Evolutionary conservation across 2,888 invertebrate species (phyloP).

Genomic region (Cremastinae sp.): DNA sequence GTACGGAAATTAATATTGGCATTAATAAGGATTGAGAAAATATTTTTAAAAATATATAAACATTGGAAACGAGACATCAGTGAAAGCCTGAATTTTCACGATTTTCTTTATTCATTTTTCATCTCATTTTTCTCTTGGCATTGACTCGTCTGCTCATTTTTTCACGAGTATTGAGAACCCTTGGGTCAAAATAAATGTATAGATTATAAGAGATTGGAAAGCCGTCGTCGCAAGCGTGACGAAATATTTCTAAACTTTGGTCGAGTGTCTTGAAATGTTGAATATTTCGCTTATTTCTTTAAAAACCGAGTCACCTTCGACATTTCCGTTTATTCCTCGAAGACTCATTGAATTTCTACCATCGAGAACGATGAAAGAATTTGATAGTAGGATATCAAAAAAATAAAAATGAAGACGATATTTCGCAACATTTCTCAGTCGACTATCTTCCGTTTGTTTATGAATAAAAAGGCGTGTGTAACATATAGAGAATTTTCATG

Average conservation of each 20-base stretch:
- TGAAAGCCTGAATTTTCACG: too few species aligned
- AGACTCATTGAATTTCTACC: background rate
- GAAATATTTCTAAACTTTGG: slow-evolving; percentile 30
- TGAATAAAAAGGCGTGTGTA: slow-evolving; percentile 19
- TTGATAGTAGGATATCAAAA: background rate
- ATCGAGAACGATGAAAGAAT: background rate
- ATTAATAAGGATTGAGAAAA: too few species aligned
- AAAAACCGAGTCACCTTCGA: background rate
- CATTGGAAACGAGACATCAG: background rate
- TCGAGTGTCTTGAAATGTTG: slow-evolving; percentile 31
- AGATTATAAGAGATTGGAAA: slow-evolving; percentile 9
- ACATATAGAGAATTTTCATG: slow-evolving; percentile 30
- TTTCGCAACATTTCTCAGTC: slow-evolving; percentile 33
- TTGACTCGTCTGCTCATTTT: background rate
- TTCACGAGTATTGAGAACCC: background rate
- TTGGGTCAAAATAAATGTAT: background rate
- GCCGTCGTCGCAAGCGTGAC: background rate
- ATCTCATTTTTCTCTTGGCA: background rate
- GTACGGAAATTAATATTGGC: too few species aligned
- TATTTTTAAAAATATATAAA: too few species aligned
- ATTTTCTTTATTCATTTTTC: background rate
- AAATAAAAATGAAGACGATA: background rate
- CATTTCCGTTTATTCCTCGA: background rate
- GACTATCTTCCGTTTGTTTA: slow-evolving; percentile 18
- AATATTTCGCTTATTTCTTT: background rate